Evolutionary conservation across 1,140 invertebrate species (phyloP).

Genomic region (Sycophila sp.): DNA sequence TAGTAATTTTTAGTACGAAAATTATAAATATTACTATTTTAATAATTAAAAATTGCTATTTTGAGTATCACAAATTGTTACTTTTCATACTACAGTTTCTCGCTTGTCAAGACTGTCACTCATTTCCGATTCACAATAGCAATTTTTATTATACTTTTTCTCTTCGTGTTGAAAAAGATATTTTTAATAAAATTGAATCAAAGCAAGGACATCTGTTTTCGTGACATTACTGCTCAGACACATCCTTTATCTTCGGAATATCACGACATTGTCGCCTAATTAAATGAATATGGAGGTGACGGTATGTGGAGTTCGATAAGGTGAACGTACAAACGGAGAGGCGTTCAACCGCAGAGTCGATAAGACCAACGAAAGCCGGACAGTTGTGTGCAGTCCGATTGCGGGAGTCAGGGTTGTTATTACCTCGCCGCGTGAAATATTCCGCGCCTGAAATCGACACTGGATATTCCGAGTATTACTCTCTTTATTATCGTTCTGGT

Average conservation of each 20-base stretch:
- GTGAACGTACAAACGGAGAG: neutral
- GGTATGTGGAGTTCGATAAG: slow-evolving; percentile 27
- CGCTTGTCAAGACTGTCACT: no score
- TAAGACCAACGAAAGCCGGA: slow-evolving; percentile 22
- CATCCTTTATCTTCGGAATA: slow-evolving; percentile 18
- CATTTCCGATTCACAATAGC: no score
- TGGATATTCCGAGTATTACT: neutral
- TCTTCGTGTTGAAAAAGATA: no score
- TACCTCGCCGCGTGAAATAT: slow-evolving; percentile 3
- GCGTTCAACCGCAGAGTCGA: slow-evolving; percentile 2
- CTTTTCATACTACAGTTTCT: no score
- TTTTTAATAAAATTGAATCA: no score
- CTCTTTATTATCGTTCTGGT: neutral
- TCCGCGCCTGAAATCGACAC: slow-evolving; percentile 20
- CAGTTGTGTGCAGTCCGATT: slow-evolving; percentile 14
- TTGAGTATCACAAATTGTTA: no score
- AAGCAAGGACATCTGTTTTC: no score
- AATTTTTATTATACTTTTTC: no score
- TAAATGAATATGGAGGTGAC: slow-evolving; percentile 25
- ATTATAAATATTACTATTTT: no score
- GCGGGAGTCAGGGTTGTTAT: slow-evolving; percentile 22
- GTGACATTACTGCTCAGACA: no score
- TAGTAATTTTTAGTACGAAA: no score
- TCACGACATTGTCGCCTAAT: slow-evolving; percentile 18
- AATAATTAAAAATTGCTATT: no score